Percentiles rank a stretch among this genome's conserved stretches.
phyloP scores from a whole-genome alignment of 2,797 vertebrate genomes.

The Nannoperca australis region DNA sequence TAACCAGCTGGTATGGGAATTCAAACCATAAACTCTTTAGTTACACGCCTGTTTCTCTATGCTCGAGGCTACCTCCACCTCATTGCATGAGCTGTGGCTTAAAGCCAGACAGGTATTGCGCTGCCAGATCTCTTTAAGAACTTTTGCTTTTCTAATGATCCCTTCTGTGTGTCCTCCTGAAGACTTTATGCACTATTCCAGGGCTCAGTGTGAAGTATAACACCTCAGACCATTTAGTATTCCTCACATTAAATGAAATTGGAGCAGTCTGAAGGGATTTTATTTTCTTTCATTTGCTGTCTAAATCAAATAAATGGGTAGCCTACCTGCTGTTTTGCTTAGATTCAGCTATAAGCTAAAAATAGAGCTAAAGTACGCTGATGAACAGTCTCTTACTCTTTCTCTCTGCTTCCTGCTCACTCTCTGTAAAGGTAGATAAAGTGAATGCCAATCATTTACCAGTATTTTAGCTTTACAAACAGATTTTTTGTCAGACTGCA shows the following conservation, averaged over 20 bases:
- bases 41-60: background rate
- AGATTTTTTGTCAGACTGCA: slow-evolving; percentile 3
- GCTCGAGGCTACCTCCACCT: background rate
- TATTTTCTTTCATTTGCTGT: slow-evolving; percentile 56
- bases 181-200: slow-evolving; percentile 7
- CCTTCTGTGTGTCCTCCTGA: slow-evolving; percentile 18
- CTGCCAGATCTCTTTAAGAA: slow-evolving; percentile 28
- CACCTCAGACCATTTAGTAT: slow-evolving; percentile 37
- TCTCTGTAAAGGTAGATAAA: slow-evolving; percentile 21
- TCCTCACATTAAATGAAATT: slow-evolving; percentile 56
- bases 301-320: slow-evolving; percentile 67
- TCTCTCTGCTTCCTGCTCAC: slow-evolving; percentile 43
- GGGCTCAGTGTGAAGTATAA: slow-evolving; percentile 34
- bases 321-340: slow-evolving; percentile 66
- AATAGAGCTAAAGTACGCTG: slow-evolving; percentile 76
- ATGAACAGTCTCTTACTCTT: slow-evolving; percentile 51
- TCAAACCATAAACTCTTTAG: background rate
- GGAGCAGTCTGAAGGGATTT: slow-evolving; percentile 34
- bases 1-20: slow-evolving; percentile 5
- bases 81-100: background rate
- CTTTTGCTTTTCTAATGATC: slow-evolving; percentile 35
- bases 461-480: slow-evolving; percentile 9
- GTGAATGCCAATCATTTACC: slow-evolving; percentile 17
- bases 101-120: slow-evolving; percentile 3
- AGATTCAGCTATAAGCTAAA: slow-evolving; percentile 76